Evolutionary conservation across 2,888 invertebrate species (phyloP).

Genomic region (Heteromyza rotundicornis): DNA sequence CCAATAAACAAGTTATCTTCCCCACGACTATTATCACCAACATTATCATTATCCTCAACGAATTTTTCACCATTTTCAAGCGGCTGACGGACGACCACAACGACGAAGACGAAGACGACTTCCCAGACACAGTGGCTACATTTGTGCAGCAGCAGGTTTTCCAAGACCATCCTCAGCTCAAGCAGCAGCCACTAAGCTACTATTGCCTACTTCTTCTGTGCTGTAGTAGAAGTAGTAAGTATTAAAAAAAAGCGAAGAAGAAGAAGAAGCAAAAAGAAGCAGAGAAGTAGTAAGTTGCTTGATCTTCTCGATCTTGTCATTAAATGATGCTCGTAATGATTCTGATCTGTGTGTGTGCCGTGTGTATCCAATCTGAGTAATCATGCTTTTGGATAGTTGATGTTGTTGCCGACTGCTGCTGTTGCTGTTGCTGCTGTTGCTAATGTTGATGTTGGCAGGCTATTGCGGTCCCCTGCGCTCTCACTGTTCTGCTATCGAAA

Average conservation of each 20-base stretch:
- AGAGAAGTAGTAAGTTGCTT: constrained; percentile 30
- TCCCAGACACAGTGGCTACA: constrained; percentile 48
- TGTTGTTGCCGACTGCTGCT: constrained; percentile 27
- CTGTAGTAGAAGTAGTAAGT: neutral
- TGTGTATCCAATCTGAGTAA: constrained; percentile 5
- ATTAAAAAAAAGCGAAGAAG: no score
- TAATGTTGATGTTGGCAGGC: neutral
- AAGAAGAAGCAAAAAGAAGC: no score
- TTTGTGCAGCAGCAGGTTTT: constrained; percentile 28
- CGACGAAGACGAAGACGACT: constrained; percentile 42
- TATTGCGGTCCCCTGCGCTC: neutral
- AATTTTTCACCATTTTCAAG: constrained; percentile 25
- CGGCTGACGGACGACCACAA: neutral
- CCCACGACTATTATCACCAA: constrained; percentile 34
- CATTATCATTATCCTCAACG: constrained; percentile 31
- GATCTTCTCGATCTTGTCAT: constrained; percentile 58
- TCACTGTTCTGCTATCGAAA: neutral
- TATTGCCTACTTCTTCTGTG: neutral
- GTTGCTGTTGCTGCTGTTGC: constrained; percentile 28
- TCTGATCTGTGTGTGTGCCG: constrained; percentile 25
- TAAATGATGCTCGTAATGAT: constrained; percentile 48
- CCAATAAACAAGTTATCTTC: constrained; percentile 33
- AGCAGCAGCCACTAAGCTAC: neutral
- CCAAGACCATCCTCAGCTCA: neutral
- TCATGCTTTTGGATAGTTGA: neutral